phyloP scores from a whole-genome alignment of 2,888 invertebrate genomes.

The Synanthedon myopaeformis region DNA sequence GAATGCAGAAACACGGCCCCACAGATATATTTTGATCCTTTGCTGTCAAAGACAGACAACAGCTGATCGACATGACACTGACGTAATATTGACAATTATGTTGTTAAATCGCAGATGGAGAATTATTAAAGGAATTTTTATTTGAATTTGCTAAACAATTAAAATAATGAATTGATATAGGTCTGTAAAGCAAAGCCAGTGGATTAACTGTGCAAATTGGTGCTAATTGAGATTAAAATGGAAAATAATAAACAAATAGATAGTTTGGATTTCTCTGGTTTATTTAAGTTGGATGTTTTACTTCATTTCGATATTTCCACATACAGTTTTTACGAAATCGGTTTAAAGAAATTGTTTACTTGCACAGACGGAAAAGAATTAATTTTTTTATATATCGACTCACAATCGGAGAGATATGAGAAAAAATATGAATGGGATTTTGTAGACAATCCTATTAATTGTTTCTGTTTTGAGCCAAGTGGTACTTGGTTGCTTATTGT shows the following conservation, averaged over 20 bases:
- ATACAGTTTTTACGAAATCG: constrained; percentile 60
- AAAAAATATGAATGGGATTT: constrained; percentile 62
- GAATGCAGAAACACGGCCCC: too few species aligned
- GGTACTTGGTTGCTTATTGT: constrained; percentile 81
- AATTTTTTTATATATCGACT: constrained; percentile 47
- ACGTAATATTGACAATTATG: too few species aligned
- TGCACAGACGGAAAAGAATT: constrained; percentile 55
- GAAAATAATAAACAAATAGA: constrained; percentile 27
- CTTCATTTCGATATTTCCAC: constrained; percentile 46
- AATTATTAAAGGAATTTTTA: too few species aligned
- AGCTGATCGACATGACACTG: too few species aligned
- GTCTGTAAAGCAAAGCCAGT: too few species aligned
- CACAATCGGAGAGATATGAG: constrained; percentile 44
- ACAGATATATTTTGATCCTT: too few species aligned
- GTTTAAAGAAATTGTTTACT: constrained; percentile 55
- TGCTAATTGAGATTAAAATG: not conserved
- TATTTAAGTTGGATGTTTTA: constrained; percentile 60
- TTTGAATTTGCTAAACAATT: too few species aligned
- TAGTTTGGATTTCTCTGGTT: constrained; percentile 53
- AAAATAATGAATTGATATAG: too few species aligned
- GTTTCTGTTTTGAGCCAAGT: constrained; percentile 86
- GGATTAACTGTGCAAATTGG: too few species aligned
- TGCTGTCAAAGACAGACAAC: too few species aligned
- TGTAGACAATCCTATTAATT: constrained; percentile 68
- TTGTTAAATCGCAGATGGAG: too few species aligned